phyloP scores from a whole-genome alignment of 2,888 invertebrate genomes.

The Colostygia pectinataria region DNA sequence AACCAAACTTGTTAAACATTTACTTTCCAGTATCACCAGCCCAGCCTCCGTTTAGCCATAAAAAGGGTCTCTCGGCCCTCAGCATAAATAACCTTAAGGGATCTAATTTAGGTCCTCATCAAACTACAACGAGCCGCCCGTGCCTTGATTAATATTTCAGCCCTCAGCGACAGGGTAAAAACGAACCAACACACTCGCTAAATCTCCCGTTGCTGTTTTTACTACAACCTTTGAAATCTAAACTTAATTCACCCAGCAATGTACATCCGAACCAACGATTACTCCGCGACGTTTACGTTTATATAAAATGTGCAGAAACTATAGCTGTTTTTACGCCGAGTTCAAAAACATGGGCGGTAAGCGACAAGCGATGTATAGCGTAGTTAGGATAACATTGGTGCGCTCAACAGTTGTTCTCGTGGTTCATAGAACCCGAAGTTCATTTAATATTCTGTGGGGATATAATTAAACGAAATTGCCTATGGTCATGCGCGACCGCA shows the following conservation, averaged over 20 bases:
- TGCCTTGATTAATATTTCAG: conserved; percentile 49
- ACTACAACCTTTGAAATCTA: neutral
- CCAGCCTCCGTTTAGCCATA: conserved; percentile 20
- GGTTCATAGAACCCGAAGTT: conserved; percentile 7
- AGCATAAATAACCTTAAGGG: conserved; percentile 41
- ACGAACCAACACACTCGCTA: neutral
- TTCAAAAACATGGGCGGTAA: neutral
- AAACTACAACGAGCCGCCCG: conserved; percentile 41
- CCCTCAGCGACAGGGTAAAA: conserved; percentile 34
- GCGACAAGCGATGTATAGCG: conserved; percentile 17
- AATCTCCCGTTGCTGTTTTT: conserved; percentile 18
- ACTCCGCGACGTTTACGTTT: neutral
- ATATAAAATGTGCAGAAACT: neutral
- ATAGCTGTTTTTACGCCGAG: conserved; percentile 9
- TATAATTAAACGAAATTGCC: conserved; percentile 34
- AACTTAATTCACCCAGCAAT: conserved; percentile 3
- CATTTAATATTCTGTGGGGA: conserved; percentile 29
- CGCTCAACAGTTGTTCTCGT: conserved; percentile 28
- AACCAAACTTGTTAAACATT: conserved; percentile 18
- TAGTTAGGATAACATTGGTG: neutral
- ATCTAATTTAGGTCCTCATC: conserved; percentile 51
- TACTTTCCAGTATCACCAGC: conserved; percentile 20
- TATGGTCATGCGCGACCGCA: conserved; percentile 4
- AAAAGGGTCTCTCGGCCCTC: conserved; percentile 28
- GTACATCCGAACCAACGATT: neutral